Percentiles rank a stretch among this genome's conserved stretches.
phyloP scores from a whole-genome alignment of 2,888 invertebrate genomes.

The Lypha dubia region DNA sequence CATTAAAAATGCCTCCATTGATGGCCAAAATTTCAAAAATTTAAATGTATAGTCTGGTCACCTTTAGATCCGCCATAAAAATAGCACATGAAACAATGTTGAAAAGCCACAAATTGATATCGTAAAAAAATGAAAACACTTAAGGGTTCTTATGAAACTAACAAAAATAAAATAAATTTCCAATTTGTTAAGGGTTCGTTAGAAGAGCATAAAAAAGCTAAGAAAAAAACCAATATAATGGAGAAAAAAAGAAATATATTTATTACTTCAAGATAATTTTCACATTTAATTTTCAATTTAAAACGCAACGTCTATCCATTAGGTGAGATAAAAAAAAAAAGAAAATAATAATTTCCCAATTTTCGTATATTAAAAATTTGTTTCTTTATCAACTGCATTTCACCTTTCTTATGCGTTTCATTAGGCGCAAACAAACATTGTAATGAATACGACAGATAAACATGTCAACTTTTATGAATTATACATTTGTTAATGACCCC shows the following conservation, averaged over 20 bases:
- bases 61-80: slow-evolving; percentile 48
- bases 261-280: neutral
- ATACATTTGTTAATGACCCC: slow-evolving; percentile 55
- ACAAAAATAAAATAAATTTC: slow-evolving; percentile 66
- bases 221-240: neutral
- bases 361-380: neutral
- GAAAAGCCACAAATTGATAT: slow-evolving; percentile 76
- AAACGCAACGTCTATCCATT: slow-evolving; percentile 28
- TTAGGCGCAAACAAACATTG: slow-evolving; percentile 14
- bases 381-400: slow-evolving; percentile 10
- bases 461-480: slow-evolving; percentile 62
- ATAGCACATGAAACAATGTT: slow-evolving; percentile 70
- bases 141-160: slow-evolving; percentile 76
- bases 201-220: neutral
- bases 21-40: neutral
- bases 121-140: slow-evolving; percentile 76
- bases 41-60: slow-evolving; percentile 36
- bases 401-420: slow-evolving; percentile 41
- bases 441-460: slow-evolving; percentile 53
- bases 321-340: neutral
- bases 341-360: no score
- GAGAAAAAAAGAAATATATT: neutral
- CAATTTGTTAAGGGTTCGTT: slow-evolving; percentile 40
- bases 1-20: no score
- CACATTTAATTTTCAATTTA: neutral